Evolutionary conservation across 2,797 vertebrate species (phyloP), one percentile per base, ranked within the genome.

Genomic region (Liasis olivaceus): DNA sequence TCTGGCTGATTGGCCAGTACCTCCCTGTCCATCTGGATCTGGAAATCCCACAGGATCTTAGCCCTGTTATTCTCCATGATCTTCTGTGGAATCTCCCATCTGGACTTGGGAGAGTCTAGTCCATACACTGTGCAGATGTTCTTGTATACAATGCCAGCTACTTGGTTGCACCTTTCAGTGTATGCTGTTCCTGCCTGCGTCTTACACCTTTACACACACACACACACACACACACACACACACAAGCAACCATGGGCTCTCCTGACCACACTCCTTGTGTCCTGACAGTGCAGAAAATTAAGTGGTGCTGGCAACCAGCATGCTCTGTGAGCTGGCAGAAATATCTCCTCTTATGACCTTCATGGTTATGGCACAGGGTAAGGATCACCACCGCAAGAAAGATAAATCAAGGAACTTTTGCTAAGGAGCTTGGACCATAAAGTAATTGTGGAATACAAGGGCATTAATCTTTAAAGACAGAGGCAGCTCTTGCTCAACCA

Each of bases 391-490:
- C 91, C 77, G 88, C 87, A 96, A 95, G 96, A 95, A 2, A 93
- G 93, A 97, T 96, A 97, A 97, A 97, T 97, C 94, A 96, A 92
- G n/a, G 87, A 81, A 94, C 31, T 89, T 94, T 92, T 95, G 69
- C 88, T 88, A 93, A 89, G 94, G 95, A 97, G 93, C 89, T 1
- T 28, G 85, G 93, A 91, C 88, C 47, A 26, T 94, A 91, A 96
- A 90, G 95, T 95, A 95, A 94, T 88, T 54, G 69, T 56, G 89
- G 92, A 94, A 89, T 69, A 90, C 54, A 93, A 85, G 88, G 92
- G 60, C 84, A 96, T 97, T 93, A 94, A 85, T 97, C 94, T 95
- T 85, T 17, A 88, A 92, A 90, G 90, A 87, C 95, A 95, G 96
- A 91, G 66, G 86, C 90, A 94, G 81, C 64, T 59, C 88, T 89